Base-by-base conservation (phyloP, 2,888 invertebrate genomes). In the Nomada flava region DNA sequence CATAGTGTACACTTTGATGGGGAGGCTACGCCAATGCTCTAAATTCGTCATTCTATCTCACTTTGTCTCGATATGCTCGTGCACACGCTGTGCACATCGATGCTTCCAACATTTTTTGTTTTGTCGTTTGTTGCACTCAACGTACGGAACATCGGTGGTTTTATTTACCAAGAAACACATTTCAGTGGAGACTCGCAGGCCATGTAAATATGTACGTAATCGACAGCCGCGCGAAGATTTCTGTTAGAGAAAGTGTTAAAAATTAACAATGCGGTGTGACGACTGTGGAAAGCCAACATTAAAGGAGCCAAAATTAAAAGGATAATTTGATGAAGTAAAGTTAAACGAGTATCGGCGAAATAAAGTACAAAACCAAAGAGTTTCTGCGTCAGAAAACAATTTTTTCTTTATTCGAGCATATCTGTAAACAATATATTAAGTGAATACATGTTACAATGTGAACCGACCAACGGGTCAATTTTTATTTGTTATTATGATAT, bases 261-360 rank as follows among this genome's bases (percentile, higher is more conserved):
- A 63, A 70, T 76, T 76, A 76, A 76, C 70, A 76, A 70, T 29
- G 50, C 63, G 26, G 23, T 0, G 52, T 4, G 59, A 47, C 47
- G 44, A 44, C 29, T 15, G 13, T 36, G 50, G 13, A 26, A 36
- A 53, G 50, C n/a, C 53, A 50, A 63, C 62, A 78, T 78, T 73
- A 68, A 73, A 78, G 57, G 62, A 50, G 65, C 55, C 47, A 10
- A 13, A 36, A 36, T 36, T 36, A 36, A 7, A 36, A 7, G 36
- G 13, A 20, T 13, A 23, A 55, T 13, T 2, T 20, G 52, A 13
- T 5, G 53, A 42, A 65, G 29, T 23, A 67, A 65, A 53, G 52
- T 76, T 55, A 47, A 53, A 63, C 55, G 36, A 13, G 20, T 44
- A 15, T 20, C 44, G 59, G 53, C 26, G 44, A 63, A 67, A 62